These are phyloP conservation scores for Oreotrochilus melanogaster DNA, from an alignment of 2,113 vertebrate species.

Conservation along the genomic window DNA sequence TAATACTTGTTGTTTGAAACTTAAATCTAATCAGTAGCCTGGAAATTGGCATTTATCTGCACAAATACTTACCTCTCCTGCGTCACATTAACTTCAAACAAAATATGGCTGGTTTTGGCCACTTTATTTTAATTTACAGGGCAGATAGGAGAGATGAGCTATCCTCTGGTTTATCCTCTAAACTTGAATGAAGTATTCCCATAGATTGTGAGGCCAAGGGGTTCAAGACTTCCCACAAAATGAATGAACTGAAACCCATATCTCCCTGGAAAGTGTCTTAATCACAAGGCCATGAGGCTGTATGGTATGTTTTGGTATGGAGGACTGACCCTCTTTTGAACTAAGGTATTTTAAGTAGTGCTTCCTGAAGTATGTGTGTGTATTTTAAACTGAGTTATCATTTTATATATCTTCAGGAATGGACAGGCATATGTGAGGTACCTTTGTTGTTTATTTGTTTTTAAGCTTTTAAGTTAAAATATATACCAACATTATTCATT, in stretches of 20 bases:
- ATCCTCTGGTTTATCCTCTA: neutral
- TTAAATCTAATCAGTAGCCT: neutral
- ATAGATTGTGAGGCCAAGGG: neutral
- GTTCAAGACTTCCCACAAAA: neutral
- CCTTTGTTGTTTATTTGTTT: neutral
- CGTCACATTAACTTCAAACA: neutral
- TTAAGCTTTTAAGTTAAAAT: neutral
- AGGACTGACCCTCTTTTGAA: neutral
- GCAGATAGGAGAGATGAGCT: neutral
- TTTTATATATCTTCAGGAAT: neutral
- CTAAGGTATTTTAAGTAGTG: neutral
- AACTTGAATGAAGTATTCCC: neutral
- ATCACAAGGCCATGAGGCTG: neutral
- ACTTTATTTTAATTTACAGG: neutral
- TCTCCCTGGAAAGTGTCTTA: neutral
- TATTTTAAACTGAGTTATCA: neutral
- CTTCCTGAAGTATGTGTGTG: neutral
- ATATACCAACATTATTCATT: neutral
- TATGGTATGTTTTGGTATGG: fast-evolving
- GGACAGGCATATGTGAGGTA: neutral
- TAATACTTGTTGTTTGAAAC: neutral
- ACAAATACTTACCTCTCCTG: neutral
- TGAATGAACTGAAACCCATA: neutral
- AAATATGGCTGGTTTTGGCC: neutral
- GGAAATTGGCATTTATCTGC: neutral